These are phyloP conservation scores for Cyprinodon variegatus DNA, from an alignment of 2,113 vertebrate genomes.

Conservation along the genomic window DNA sequence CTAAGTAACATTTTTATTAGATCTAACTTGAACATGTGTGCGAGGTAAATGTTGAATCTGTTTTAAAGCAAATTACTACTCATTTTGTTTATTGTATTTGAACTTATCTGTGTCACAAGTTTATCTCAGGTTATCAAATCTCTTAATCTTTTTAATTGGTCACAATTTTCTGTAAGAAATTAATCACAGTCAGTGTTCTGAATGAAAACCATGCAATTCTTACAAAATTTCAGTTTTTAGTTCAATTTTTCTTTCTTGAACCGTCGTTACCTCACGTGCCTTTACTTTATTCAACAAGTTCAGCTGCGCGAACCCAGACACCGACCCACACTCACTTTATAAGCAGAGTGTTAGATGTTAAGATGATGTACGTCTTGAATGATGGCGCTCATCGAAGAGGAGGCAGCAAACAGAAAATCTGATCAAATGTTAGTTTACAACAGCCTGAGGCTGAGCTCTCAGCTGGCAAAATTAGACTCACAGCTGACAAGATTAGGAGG, in stretches of 20 bases:
- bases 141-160: not conserved
- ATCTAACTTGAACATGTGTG: not conserved
- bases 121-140: not conserved
- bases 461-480: slow-evolving; percentile 59
- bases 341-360: slow-evolving; percentile 7
- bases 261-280: not conserved
- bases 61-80: not conserved
- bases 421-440: slow-evolving; percentile 43
- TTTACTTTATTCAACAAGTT: not conserved
- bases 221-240: not conserved
- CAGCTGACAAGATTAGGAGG: slow-evolving; percentile 45
- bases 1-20: no score
- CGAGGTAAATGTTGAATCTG: no score
- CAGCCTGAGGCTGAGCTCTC: slow-evolving; percentile 63
- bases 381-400: slow-evolving; percentile 35
- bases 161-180: not conserved
- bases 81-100: not conserved
- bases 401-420: slow-evolving; percentile 32
- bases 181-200: not conserved
- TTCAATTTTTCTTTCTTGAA: not conserved
- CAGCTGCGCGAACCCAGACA: slow-evolving; percentile 6
- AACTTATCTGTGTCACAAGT: not conserved
- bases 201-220: not conserved
- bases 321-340: not conserved
- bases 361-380: slow-evolving; percentile 35